Base-by-base conservation (phyloP, 2,888 invertebrate species). In the Chalcis sispes region DNA sequence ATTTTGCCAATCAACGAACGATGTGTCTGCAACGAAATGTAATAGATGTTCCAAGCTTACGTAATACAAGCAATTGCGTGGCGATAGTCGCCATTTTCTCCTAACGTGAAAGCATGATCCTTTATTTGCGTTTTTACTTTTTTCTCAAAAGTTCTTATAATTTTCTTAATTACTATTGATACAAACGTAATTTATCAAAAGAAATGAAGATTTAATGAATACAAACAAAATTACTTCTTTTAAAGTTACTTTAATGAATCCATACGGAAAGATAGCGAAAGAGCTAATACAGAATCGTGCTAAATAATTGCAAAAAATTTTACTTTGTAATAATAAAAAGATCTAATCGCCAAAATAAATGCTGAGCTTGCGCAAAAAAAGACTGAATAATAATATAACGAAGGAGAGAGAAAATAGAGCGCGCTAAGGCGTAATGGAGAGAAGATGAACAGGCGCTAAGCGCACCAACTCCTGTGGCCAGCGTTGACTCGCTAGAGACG, bases 11-110 rank as follows among this genome's bases (percentile, higher is more conserved):
- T 65, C 67, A 69, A 65, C 56, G 59, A 70, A 74, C 52, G 64
- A 58, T 59, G 75, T 69, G 81, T 82, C 85, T 85, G 85, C 58
- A 85, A 85, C 77, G 76, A 78, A 82, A 54, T 72, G 80, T 83
- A 80, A 82, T 79, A 82, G 79, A 79, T 42, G 77, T 75, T 77
- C 77, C 72, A 72, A 64, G 59, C 73, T 78, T 78, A 78, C 73
- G 61, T 73, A 76, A 78, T 64, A 27, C 23, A 32, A 75, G 29
- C 54, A 56, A 72, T 29, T 64, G 67, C 73, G 69, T 69, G 73
- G 72, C 75, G 48, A 54, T 15, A 7, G 65, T 8, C 78, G 76
- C 78, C 78, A 78, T 78, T 70, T 78, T 75, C 46, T 50, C 32
- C 7, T 36, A 61, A 59, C 65, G 32, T 48, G 62, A 58, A 56